Percentiles rank a stretch among this genome's conserved stretches.
phyloP scores from a whole-genome alignment of 1,140 invertebrate genomes.

The Ostrea edulis region DNA sequence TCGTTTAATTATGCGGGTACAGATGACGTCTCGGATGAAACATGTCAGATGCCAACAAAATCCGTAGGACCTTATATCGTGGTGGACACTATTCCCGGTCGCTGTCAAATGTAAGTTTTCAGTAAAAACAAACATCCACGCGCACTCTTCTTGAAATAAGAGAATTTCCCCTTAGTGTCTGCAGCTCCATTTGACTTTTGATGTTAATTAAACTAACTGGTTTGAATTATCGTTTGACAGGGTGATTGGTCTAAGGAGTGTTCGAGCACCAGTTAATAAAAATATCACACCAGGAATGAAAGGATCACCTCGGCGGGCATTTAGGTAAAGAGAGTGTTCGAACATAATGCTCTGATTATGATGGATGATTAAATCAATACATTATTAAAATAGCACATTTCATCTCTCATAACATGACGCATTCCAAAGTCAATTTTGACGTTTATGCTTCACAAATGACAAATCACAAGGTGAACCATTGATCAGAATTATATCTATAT shows the following conservation, averaged over 20 bases:
- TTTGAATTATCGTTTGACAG: background rate
- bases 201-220: too few relatives aligned
- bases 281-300: background rate
- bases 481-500: too few relatives aligned
- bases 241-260: constrained; percentile 10
- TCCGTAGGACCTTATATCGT: constrained; percentile 6
- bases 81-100: background rate
- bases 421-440: too few relatives aligned
- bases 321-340: background rate
- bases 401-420: too few relatives aligned
- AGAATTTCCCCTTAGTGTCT: too few relatives aligned
- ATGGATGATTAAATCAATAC: background rate
- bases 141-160: too few relatives aligned
- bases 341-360: background rate
- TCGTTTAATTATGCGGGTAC: background rate
- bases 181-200: too few relatives aligned
- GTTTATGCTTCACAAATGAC: too few relatives aligned
- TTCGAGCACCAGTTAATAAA: background rate
- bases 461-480: too few relatives aligned
- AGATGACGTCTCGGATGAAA: background rate
- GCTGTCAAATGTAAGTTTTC: constrained; percentile 11
- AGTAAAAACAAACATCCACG: too few relatives aligned
- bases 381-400: background rate
- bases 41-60: background rate
- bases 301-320: background rate